Evolutionary conservation across 2,113 vertebrate genomes (phyloP), one percentile per base, ranked within the genome.

Genomic region (Petaurus breviceps): DNA sequence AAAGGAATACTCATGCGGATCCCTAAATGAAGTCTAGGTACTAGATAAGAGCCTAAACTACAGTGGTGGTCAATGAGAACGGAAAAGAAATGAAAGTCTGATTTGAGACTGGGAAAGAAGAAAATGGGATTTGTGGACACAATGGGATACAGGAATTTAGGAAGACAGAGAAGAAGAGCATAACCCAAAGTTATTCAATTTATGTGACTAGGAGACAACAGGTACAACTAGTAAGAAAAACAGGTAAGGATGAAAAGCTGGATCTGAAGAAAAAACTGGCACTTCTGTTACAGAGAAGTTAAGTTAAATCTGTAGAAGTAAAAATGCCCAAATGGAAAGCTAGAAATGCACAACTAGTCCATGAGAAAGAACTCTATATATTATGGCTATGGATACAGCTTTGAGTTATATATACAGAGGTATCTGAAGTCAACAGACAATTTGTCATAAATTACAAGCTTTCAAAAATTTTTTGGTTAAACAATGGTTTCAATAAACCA

Each of bases 391-490:
- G 7, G 46, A 68, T 3, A n/a, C 31, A 93, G 53, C 50, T 91
- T 31, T 93, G 89, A 93, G 94, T 91, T 93, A 54, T 46, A 28
- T 22, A 92, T 23, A 89, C 0, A 61, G 90, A 94, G 31, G n/a
- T 54, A 46, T 93, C 0, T 90, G 54, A 92, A 92, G 43, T 90
- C 46, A 89, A 51, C 77, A 11, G 92, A 51, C 90, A 89, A 52
- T 89, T 92, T 54, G n/a, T 77, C 37, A 77, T 92, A 95, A 96
- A 51, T 84, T 23, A 26, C 77, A 95, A 92, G 91, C 51, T 68
- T 96, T 91, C 26, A 96, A 97, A 93, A 92, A 94, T 19, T n/a
- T 90, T 90, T 95, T 92, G 11, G 91, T 93, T 68, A 93, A 91
- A 95, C 37, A 7, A 94, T 6, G 37, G 43, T 31, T 51, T 52